Evolutionary conservation across 2,888 invertebrate species (phyloP), one percentile per base, ranked within the genome.

Genomic region (Tenthredo scrophulariae): DNA sequence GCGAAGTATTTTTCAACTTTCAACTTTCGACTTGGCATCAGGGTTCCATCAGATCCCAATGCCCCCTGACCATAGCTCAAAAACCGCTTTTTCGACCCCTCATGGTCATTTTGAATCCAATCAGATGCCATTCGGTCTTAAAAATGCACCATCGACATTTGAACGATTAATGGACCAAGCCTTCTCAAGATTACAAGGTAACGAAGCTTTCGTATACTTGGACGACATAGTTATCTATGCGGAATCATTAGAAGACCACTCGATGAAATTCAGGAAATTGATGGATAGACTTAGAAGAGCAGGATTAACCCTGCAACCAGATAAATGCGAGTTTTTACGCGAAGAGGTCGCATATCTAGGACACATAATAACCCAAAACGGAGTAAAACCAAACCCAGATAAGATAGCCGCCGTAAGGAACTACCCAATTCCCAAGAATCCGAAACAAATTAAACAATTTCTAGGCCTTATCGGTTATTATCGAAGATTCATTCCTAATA

Each of bases 381-480:
- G 86, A 2, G 83, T 88, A 13, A 86, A 83, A 58, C 88, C 88
- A 6, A 85, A 87, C 77, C 87, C 87, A 9, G 54, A 79, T 5
- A 87, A 86, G 72, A 86, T 86, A 26, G 37, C 77, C 5, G 83
- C 85, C 15, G 86, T 88, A 10, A 72, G 50, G 72, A 84, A 87
- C 33, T 88, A 85, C 50, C 86, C 86, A 5, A 85, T 86, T 1
- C 87, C 88, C 6, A 86, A 85, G 84, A 85, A 85, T 15, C 22
- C 58, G 0, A 87, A 87, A 72, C 80, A 86, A 43, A 86, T 88
- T 1, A 86, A 88, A 85, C 72, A 79, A 62, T 88, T 87, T 50
- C n/a, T 88, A 37, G 87, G 86, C 4, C 72, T 88, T 29, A 74
- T 85, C 43, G 86, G 87, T 2, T 88, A 88, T 54, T 88, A 88